These are phyloP conservation scores for Lasioglossum oenotherae DNA, from an alignment of 2,888 invertebrate genomes.

Conservation along the genomic window DNA sequence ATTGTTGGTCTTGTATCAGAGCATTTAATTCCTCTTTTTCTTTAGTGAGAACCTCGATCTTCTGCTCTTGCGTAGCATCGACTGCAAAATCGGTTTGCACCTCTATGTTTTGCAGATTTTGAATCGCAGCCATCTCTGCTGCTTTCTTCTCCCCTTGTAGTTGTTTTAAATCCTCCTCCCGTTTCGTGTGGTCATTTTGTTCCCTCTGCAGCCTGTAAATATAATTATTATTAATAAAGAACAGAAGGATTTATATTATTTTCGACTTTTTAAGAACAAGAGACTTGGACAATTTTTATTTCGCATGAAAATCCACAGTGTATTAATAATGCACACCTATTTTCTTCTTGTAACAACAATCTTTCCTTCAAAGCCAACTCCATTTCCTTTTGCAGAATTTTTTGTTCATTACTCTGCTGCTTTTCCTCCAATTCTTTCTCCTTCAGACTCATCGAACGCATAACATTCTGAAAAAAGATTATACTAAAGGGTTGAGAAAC, in stretches of 20 bases:
- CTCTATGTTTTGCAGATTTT: constrained; percentile 67
- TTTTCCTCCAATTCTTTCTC: constrained; percentile 75
- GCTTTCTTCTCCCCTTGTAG: constrained; percentile 75
- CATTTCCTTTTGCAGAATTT: constrained; percentile 75
- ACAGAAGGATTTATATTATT: background rate
- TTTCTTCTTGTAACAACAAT: constrained; percentile 76
- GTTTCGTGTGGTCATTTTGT: constrained; percentile 69
- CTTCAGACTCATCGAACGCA: constrained; percentile 73
- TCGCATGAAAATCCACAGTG: background rate
- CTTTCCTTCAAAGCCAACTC: constrained; percentile 78
- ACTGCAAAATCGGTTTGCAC: constrained; percentile 78
- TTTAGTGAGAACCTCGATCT: constrained; percentile 70
- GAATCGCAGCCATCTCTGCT: constrained; percentile 49
- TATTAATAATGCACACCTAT: constrained; percentile 70
- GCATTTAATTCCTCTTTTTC: constrained; percentile 78
- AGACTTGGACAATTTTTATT: too few relatives aligned
- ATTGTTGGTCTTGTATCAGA: constrained; percentile 78
- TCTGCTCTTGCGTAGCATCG: constrained; percentile 55
- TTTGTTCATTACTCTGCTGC: constrained; percentile 70
- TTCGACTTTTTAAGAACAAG: too few relatives aligned
- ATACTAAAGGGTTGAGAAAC: background rate
- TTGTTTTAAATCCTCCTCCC: constrained; percentile 77
- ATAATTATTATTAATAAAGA: background rate
- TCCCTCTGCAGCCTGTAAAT: constrained; percentile 78
- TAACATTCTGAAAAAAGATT: constrained; percentile 71